Evolutionary conservation across 2,888 invertebrate species (phyloP).

Genomic region (Dryocosmus kuriphilus): DNA sequence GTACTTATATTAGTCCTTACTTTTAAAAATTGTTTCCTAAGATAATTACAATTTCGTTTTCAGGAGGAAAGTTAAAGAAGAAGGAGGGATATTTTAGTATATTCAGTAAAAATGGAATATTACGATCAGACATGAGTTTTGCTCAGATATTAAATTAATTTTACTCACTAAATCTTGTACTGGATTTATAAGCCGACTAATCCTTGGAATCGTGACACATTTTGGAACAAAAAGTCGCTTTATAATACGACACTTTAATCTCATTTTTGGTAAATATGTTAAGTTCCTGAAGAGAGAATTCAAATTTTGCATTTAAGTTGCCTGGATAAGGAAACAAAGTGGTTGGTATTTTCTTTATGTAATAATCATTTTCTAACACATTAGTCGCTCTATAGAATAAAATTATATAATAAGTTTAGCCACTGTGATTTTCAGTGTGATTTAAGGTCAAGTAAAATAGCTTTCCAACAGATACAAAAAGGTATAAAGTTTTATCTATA

Average conservation of each 20-base stretch:
- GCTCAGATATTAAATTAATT: neutral
- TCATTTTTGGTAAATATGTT: neutral
- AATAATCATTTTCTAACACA: neutral
- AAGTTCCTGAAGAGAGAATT: neutral
- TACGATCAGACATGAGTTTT: neutral
- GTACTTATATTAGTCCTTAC: no score
- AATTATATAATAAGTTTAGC: neutral
- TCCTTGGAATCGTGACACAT: neutral
- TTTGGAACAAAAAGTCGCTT: slow-evolving; percentile 1
- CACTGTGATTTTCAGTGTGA: neutral
- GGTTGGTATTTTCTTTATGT: no score
- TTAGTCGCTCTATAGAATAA: neutral
- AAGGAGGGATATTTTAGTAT: neutral
- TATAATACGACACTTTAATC: neutral
- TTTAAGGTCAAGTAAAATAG: neutral
- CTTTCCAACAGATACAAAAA: neutral
- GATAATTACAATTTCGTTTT: neutral
- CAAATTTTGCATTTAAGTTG: neutral
- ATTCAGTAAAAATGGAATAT: neutral
- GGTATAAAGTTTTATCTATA: slow-evolving; percentile 13
- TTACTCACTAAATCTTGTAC: slow-evolving; percentile 15
- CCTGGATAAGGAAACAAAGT: no score
- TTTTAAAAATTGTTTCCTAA: neutral
- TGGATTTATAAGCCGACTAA: neutral
- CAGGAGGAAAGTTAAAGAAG: neutral